Conservation (phyloP, 1,140 invertebrate species). For the Caenorhabditis inopinata region DNA sequence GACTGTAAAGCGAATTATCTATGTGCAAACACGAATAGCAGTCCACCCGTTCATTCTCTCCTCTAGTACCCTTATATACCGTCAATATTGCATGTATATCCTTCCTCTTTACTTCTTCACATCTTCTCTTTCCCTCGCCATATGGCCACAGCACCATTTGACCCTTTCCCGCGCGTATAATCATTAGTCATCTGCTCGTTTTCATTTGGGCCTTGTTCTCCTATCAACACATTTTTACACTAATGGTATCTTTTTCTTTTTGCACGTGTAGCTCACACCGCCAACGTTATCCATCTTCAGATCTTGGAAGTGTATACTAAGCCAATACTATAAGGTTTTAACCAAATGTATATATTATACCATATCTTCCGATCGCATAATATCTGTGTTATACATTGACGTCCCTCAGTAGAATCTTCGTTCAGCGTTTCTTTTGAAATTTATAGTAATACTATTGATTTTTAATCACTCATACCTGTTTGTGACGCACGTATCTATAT, state of each 20-base stretch:
- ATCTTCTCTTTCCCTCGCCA: background rate
- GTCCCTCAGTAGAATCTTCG: too few species aligned
- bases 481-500: too few species aligned
- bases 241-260: background rate
- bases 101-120: background rate
- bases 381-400: too few species aligned
- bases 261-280: background rate
- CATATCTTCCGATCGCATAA: too few species aligned
- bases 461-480: too few species aligned
- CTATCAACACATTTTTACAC: conserved; percentile 20
- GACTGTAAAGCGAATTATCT: conserved; percentile 19
- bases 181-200: conserved; percentile 34
- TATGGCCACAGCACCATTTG: conserved; percentile 17
- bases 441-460: too few species aligned
- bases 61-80: conserved; percentile 32
- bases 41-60: background rate
- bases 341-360: too few species aligned
- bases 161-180: conserved; percentile 21
- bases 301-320: background rate
- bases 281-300: background rate
- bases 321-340: too few species aligned
- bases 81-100: conserved; percentile 25
- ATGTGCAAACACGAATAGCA: background rate
- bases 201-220: background rate
- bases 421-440: too few species aligned